These are phyloP conservation scores for Porites rus DNA, from an alignment of 92 coral and sea anemone genomes.

Conservation along the genomic window DNA sequence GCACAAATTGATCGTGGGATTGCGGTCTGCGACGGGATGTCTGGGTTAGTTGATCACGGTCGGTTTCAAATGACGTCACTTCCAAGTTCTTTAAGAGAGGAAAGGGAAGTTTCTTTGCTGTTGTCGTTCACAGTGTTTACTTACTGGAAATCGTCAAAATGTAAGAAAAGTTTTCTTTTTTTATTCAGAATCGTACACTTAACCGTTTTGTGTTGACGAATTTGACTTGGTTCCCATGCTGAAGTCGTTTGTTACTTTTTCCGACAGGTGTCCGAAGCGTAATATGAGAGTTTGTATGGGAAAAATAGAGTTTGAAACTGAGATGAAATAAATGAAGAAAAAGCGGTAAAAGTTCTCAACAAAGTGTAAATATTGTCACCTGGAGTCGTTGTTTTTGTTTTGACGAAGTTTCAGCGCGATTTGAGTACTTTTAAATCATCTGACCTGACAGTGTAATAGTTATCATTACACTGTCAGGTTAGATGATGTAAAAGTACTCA, in stretches of 20 bases:
- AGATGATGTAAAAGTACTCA: no score
- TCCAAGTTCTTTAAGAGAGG: constrained; percentile 2
- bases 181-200: not conserved
- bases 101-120: not conserved
- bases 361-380: no score
- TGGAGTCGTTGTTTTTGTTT: no score
- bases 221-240: not conserved
- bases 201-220: not conserved
- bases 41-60: constrained; percentile 34
- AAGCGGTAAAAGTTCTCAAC: no score
- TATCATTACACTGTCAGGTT: no score
- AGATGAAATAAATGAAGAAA: no score
- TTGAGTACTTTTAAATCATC: no score
- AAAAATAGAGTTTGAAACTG: no score
- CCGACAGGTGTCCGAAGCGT: no score
- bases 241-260: constrained; percentile 5
- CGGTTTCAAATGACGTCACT: constrained; percentile 66
- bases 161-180: constrained; percentile 38
- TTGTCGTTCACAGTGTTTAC: not conserved
- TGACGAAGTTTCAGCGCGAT: no score
- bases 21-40: constrained; percentile 25
- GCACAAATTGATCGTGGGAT: constrained; percentile 40
- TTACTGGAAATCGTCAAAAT: constrained; percentile 45
- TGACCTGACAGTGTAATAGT: no score
- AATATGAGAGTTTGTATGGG: no score